Evolutionary conservation across 2,797 vertebrate species (phyloP), one percentile per base, ranked within the genome.

Genomic region (Eptatretus atami): DNA sequence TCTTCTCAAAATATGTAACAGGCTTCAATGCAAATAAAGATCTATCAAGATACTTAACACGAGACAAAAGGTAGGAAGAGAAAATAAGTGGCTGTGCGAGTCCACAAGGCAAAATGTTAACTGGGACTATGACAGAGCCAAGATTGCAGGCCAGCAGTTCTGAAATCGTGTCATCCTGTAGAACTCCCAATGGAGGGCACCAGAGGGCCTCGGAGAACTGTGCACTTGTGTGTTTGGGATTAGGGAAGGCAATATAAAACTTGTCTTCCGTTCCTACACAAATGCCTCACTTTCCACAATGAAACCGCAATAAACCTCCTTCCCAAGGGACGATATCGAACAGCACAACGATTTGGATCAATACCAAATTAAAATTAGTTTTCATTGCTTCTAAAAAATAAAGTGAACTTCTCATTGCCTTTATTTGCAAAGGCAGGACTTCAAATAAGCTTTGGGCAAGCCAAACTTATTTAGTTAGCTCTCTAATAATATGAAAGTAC

Each of bases 321-420:
- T 61, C 57, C 57, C 57, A 61, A 61, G 24, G 57, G 57, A 24
- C 10, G 57, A n/a, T n/a, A n/a, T 24, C 15, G 9, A n/a, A 24
- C 8, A 61, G 15, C n/a, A 24, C 57, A 61, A 61, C n/a, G 15
- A 61, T 24, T 24, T n/a, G 57, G 57, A 24, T 61, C 57, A 61
- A 24, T 61, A n/a, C 57, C 57, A 12, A 61, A 61, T 61, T 61
- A 61, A 61, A 61, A 61, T 61, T 61, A 61, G 24, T 24, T 61
- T 61, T 61, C 57, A 61, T 61, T 61, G 24, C 57, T 24, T 24
- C n/a, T 61, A n/a, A n/a, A 19, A 44, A 44, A 44, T 44, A 44
- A 44, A 44, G 31, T 44, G 31, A 44, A 44, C 31, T 44, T 44
- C 31, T 44, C 31, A 44, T 44, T 44, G 2, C 31, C 31, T 44